Evolutionary conservation across 2,888 invertebrate genomes (phyloP), one percentile per base, ranked within the genome.

Genomic region (Alcis repandata): DNA sequence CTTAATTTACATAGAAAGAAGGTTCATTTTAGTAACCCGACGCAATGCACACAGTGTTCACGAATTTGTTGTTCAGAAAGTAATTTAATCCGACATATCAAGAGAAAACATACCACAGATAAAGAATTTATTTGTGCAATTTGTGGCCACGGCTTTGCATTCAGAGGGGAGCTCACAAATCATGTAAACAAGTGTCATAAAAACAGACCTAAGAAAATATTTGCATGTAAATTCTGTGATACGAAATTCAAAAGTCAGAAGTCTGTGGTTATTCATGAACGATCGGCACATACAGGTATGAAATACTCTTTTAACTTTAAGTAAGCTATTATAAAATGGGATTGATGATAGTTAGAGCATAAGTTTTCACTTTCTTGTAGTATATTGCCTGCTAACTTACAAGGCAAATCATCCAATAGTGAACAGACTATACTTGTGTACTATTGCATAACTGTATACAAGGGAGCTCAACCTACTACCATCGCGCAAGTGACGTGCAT

Each of bases 251-350:
- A 86, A 67, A 90, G 87, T 74, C 73, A 80, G 1, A 92, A 92
- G 65, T 91, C 91, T 53, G 84, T 90, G n/a, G 63, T 84, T 51
- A 84, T 93, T 17, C 94, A 94, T 78, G 90, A 91, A 57, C 82
- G 93, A 80, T 91, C 94, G 46, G 88, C 82, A n/a, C 94, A 94
- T 68, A 93, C 93, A 82, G 93, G 93, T 93, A 82, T 72, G 48
- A n/a, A n/a, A n/a, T n/a, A 20, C 8, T 45, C 41, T 19, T 32
- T 27, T 51, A 33, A n/a, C 11, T 36, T 7, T 11, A 11, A 36
- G 1, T 8, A 36, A 9, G 1, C 36, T 36, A 11, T 36, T 36
- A 36, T 11, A 7, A 36, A 3, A 7, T 7, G 10, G 36, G 36
- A 1, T 11, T 1, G 3, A 7, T 36, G 8, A 36, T 3, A 7